A percentile compares a stretch with the other conserved stretches of the same genome.
Conservation (phyloP, 2,113 vertebrate species). For the Gallinago paraguaiae region DNA sequence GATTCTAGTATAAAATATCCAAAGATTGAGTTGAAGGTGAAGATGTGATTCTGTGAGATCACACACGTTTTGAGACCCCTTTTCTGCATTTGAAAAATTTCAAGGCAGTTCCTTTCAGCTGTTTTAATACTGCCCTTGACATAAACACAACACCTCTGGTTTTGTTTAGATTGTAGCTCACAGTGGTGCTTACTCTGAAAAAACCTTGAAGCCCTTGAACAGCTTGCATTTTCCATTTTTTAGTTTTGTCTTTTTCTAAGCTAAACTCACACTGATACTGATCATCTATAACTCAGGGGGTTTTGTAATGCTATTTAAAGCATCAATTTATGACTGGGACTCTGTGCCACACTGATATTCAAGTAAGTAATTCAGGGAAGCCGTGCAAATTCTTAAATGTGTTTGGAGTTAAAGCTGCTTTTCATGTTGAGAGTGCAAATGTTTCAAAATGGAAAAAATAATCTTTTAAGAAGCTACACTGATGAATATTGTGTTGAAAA, state of each 20-base stretch:
- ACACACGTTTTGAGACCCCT: accelerated
- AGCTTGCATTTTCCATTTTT: neutral
- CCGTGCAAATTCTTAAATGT: neutral
- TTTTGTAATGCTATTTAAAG: neutral
- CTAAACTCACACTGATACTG: neutral
- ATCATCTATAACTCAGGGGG: neutral
- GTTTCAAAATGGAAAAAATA: neutral
- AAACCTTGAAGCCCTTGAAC: neutral
- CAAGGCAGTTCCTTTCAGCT: neutral
- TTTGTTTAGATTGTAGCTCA: neutral
- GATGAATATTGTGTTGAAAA: neutral
- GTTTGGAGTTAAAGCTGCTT: neutral
- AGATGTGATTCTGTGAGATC: neutral
- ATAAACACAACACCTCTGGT: neutral
- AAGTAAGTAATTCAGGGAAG: neutral
- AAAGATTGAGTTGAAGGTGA: neutral
- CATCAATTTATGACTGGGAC: neutral
- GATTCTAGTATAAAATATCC: neutral
- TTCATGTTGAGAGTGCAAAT: neutral
- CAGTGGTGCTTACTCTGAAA: neutral
- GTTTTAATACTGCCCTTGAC: neutral
- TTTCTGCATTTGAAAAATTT: neutral
- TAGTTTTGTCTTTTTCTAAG: neutral
- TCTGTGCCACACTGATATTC: neutral
- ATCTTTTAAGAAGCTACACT: neutral